Evolutionary conservation across 2,888 invertebrate genomes (phyloP), one percentile per base, ranked within the genome.

Genomic region (Pyrocoelia pectoralis): DNA sequence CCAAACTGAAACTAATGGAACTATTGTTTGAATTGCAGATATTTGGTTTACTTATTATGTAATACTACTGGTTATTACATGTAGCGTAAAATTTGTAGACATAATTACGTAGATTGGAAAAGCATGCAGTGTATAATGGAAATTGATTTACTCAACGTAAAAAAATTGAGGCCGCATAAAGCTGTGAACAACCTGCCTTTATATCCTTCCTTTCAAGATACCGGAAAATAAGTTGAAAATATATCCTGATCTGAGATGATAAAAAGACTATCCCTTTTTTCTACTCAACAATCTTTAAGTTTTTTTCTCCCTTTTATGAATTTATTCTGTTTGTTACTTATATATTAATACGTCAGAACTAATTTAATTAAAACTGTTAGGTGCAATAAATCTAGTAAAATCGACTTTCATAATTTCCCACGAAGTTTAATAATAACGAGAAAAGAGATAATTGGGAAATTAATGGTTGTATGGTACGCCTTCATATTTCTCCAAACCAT

Each of bases 41-140:
- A 33, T 33, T n/a, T 33, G n/a, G 8, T 33, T 6, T 33, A 33
- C 8, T 33, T 33, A n/a, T 33, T 33, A 6, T 6, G 41, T 3
- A 15, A 18, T 17, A 46, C 8, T 8, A n/a, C 13, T 10, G 12
- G 17, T 14, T 43, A 41, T 14, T 38, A 24, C 6, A 3, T 6
- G 24, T 13, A 24, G 24, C 24, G 40, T 54, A 19, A 24, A 54
- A 41, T 19, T 19, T 54, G 24, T 24, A 6, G 24, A 6, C 24
- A 43, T 54, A 54, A 41, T 40, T 19, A 54, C 40, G 43, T 40
- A 54, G 54, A 54, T 54, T 54, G 18, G 54, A 54, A 54, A 19
- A 17, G 19, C 54, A 19, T 54, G 54, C 17, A 10, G 14, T n/a
- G 54, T 41, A 54, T 41, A 54, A 54, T 54, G 15, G 54, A 54